A percentile compares a stretch with the other conserved stretches of the same genome.
Evolutionary conservation across 2,797 vertebrate genomes (phyloP).

Genomic region (Sarcophilus harrisii): DNA sequence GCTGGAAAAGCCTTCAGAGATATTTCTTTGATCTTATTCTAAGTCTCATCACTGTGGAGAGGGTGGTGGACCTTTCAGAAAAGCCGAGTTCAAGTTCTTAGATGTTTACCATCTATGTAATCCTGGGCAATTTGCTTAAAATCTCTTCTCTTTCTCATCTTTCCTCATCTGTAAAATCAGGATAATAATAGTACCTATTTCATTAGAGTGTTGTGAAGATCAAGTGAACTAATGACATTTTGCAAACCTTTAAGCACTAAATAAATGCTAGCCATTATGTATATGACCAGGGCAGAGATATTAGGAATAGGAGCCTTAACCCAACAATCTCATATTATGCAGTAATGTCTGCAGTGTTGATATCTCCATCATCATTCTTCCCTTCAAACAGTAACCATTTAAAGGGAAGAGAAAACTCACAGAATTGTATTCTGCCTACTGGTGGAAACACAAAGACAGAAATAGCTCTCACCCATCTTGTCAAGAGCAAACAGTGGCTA

Average conservation of each 20-base stretch:
- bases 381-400: not conserved
- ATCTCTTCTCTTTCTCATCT: not conserved
- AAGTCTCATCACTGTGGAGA: not conserved
- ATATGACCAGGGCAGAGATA: not conserved
- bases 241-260: not conserved
- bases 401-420: constrained; percentile 31
- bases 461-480: not conserved
- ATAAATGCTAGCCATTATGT: not conserved
- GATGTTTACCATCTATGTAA: not conserved
- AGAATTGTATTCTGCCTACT: constrained; percentile 35
- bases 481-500: constrained; percentile 43
- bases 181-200: not conserved
- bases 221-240: not conserved
- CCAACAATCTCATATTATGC: not conserved
- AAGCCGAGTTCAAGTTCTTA: not conserved
- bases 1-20: not conserved
- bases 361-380: not conserved
- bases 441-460: constrained; percentile 31
- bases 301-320: not conserved
- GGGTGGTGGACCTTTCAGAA: not conserved
- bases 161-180: not conserved
- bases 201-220: not conserved
- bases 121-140: not conserved
- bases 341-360: not conserved
- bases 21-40: not conserved